Evolutionary conservation across 2,113 vertebrate genomes (phyloP).

Genomic region (Noturus placidus): DNA sequence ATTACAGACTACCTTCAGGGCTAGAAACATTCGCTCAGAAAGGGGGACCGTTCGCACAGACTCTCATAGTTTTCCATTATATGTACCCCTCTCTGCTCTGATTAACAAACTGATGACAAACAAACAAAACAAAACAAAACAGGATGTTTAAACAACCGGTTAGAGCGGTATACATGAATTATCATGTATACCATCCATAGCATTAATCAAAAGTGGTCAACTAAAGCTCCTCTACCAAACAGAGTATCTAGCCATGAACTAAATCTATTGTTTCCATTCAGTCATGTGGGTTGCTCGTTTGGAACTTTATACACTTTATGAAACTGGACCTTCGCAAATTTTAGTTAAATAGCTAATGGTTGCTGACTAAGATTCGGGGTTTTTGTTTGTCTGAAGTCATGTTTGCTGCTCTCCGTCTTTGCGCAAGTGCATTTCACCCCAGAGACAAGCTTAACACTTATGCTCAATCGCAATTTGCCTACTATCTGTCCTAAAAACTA

Average conservation of each 20-base stretch:
- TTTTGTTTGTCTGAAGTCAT: neutral
- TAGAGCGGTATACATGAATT: neutral
- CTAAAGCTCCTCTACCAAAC: neutral
- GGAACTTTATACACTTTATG: neutral
- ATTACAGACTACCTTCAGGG: neutral
- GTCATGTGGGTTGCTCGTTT: neutral
- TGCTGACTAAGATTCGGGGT: neutral
- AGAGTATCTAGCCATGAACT: neutral
- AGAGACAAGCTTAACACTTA: neutral
- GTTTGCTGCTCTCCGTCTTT: neutral
- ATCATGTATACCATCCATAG: neutral
- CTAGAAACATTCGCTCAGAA: neutral
- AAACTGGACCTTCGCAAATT: neutral
- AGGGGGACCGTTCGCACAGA: neutral
- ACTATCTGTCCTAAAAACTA: too few relatives aligned
- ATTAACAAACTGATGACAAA: neutral
- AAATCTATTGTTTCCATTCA: neutral
- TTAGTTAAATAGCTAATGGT: neutral
- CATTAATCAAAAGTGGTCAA: neutral
- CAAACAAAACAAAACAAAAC: neutral
- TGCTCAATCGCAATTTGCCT: too few relatives aligned
- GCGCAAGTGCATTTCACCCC: neutral
- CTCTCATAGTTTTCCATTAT: neutral
- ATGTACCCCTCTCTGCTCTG: neutral
- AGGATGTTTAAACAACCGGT: neutral